phyloP scores from a whole-genome alignment of 1,140 invertebrate species.

The Trinorchestia longiramus region DNA sequence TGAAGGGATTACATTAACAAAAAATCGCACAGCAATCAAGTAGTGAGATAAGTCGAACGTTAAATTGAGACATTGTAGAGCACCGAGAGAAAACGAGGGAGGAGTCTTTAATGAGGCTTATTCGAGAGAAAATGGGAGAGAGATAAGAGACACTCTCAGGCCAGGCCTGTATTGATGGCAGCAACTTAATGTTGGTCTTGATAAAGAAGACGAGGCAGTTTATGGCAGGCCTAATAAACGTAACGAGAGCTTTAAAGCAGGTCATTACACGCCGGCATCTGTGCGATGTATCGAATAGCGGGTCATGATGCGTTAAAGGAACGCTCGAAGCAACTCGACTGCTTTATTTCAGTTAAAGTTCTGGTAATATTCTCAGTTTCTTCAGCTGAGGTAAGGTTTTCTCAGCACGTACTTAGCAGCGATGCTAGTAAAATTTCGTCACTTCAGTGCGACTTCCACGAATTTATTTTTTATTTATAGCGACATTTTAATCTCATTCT shows the following conservation, averaged over 20 bases:
- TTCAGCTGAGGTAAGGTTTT: not conserved
- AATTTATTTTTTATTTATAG: too few species aligned
- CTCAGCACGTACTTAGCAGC: not conserved
- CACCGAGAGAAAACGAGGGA: not conserved
- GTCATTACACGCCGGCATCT: not conserved
- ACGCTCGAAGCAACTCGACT: not conserved
- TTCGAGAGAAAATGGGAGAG: not conserved
- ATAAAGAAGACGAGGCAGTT: constrained; percentile 43
- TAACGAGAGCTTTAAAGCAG: constrained; percentile 39
- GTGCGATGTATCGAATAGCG: not conserved
- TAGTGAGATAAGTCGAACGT: not conserved
- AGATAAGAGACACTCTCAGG: not conserved
- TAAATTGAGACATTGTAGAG: not conserved
- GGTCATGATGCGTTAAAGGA: not conserved
- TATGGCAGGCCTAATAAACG: constrained; percentile 18
- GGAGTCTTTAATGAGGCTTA: not conserved
- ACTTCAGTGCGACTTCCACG: too few species aligned
- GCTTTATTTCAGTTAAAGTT: not conserved
- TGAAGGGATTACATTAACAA: not conserved
- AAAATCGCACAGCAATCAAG: not conserved
- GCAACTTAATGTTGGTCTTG: constrained; percentile 19
- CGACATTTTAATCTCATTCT: too few species aligned
- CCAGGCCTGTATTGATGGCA: constrained; percentile 10
- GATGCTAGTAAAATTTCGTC: too few species aligned
- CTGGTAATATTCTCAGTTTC: not conserved